Percentiles rank a stretch among this genome's conserved stretches.
phyloP scores from a whole-genome alignment of 2,888 invertebrate genomes.

The Eledona agricola region DNA sequence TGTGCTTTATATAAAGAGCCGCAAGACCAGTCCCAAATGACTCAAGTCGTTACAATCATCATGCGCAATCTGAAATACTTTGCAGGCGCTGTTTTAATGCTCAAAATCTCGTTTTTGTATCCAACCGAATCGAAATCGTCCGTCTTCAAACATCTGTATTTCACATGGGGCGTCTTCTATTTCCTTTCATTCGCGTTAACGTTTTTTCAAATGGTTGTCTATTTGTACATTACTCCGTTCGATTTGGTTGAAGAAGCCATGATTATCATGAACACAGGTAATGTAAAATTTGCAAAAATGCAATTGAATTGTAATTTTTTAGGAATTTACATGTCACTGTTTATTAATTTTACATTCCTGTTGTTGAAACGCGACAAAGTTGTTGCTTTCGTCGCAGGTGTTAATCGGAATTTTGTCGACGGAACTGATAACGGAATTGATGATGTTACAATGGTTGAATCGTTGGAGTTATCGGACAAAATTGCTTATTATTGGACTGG shows the following conservation, averaged over 20 bases:
- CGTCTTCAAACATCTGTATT: conserved; percentile 8
- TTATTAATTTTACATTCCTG: conserved; percentile 14
- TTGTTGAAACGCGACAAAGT: conserved; percentile 3
- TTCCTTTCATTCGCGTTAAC: conserved; percentile 5
- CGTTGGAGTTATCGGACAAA: conserved; percentile 10
- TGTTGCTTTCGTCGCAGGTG: not conserved
- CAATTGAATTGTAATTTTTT: conserved; percentile 1
- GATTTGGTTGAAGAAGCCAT: conserved; percentile 17
- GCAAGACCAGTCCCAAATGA: too few relatives aligned
- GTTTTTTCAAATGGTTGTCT: conserved; percentile 10
- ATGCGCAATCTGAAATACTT: conserved; percentile 15
- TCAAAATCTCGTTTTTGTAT: conserved; percentile 15
- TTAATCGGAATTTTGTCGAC: conserved; percentile 5
- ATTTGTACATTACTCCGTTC: conserved; percentile 14
- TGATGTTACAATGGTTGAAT: conserved; percentile 5
- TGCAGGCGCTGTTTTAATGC: conserved; percentile 2
- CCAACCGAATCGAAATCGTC: conserved; percentile 8
- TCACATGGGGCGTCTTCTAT: conserved; percentile 11
- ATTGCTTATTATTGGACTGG: conserved; percentile 13
- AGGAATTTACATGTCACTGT: conserved; percentile 16
- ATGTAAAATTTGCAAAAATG: not conserved
- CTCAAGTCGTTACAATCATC: not conserved
- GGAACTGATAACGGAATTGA: conserved; percentile 12
- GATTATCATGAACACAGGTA: conserved; percentile 24
- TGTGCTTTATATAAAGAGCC: too few relatives aligned